Evolutionary conservation across 2,113 vertebrate species (phyloP).

Genomic region (Caranx melampygus): DNA sequence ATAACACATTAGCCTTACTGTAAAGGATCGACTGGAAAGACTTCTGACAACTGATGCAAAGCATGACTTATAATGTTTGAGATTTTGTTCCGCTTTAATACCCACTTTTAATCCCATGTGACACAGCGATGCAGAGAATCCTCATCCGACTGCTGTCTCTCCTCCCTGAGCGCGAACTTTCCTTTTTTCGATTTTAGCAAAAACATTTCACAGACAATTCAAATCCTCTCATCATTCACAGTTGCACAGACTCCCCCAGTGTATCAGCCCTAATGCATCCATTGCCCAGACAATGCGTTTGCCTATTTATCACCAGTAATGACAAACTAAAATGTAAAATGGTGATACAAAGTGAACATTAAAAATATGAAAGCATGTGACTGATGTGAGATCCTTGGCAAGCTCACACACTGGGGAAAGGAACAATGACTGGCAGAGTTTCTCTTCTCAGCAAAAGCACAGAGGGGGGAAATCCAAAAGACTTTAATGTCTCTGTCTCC

Average conservation of each 20-base stretch:
- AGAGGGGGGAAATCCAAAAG: slow-evolving; percentile 67
- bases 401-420: slow-evolving; percentile 52
- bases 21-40: slow-evolving; percentile 28
- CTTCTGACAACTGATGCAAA: slow-evolving; percentile 63
- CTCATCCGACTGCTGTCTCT: slow-evolving; percentile 20
- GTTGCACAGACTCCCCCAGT: slow-evolving; percentile 27
- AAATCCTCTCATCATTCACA: slow-evolving; percentile 46
- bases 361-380: slow-evolving; percentile 61
- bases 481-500: slow-evolving; percentile 68
- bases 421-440: slow-evolving; percentile 68
- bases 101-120: slow-evolving; percentile 41
- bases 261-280: slow-evolving; percentile 54
- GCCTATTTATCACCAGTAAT: slow-evolving; percentile 70
- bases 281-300: slow-evolving; percentile 54
- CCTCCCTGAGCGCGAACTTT: slow-evolving; percentile 55
- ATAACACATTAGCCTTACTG: slow-evolving; percentile 17
- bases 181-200: slow-evolving; percentile 41
- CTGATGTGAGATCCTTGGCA: slow-evolving; percentile 59
- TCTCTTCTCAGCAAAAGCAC: slow-evolving; percentile 65
- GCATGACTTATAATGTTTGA: slow-evolving; percentile 44
- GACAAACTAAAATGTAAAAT: slow-evolving; percentile 61
- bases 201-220: slow-evolving; percentile 43
- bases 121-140: slow-evolving; percentile 27
- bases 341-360: slow-evolving; percentile 66
- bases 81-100: slow-evolving; percentile 39